Percentiles rank a stretch among this genome's conserved stretches.
These are phyloP conservation scores for Ylistrum balloti DNA, from an alignment of 1,140 invertebrate genomes.

Conservation along the genomic window DNA sequence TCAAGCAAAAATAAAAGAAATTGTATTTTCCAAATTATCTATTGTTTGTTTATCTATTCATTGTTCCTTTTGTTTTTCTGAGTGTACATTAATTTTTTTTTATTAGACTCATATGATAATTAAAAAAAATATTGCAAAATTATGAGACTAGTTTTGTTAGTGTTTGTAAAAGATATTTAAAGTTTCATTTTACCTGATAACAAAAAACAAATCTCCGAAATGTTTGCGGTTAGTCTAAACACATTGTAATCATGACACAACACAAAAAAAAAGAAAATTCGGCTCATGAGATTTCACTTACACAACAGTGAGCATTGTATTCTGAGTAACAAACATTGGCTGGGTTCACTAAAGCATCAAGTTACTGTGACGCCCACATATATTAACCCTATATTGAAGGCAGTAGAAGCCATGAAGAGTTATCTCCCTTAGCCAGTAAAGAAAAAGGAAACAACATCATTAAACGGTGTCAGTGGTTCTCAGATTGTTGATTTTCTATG, in stretches of 20 bases:
- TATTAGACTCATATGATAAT: too few species aligned
- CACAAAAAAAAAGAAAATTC: too few species aligned
- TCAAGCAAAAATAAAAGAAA: too few species aligned
- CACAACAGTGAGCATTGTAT: neutral
- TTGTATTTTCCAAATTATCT: too few species aligned
- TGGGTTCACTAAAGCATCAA: neutral
- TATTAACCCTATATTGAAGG: neutral
- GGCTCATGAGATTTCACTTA: neutral
- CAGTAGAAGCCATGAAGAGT: neutral
- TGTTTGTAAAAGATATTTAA: neutral
- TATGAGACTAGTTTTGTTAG: neutral
- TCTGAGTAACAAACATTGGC: neutral
- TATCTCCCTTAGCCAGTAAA: neutral
- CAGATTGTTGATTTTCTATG: too few species aligned
- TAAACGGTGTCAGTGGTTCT: too few species aligned
- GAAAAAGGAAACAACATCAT: too few species aligned
- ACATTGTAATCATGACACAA: neutral
- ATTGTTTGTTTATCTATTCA: too few species aligned
- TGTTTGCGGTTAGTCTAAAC: conserved; percentile 3
- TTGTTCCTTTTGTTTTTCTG: too few species aligned
- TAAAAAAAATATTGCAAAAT: too few species aligned
- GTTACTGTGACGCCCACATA: neutral
- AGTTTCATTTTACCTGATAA: too few species aligned
- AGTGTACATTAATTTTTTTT: too few species aligned
- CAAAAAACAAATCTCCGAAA: neutral